phyloP scores from a whole-genome alignment of 2,888 invertebrate genomes.

The Cecidostiba fungosa region DNA sequence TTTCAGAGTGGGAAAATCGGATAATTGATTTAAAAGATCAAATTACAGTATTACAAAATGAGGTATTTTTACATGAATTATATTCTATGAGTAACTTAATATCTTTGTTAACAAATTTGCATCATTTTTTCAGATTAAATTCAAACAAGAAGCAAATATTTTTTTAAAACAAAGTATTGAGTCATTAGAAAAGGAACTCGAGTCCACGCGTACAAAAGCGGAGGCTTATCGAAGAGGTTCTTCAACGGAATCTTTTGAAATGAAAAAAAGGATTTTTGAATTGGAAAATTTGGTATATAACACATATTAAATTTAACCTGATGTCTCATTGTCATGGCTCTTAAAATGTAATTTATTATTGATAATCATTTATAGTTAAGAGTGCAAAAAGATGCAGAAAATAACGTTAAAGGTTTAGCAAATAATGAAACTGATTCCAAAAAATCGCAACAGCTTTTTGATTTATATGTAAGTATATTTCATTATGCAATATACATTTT shows the following conservation, averaged over 20 bases:
- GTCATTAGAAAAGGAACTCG: constrained; percentile 70
- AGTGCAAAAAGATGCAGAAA: constrained; percentile 68
- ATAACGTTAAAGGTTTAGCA: constrained; percentile 67
- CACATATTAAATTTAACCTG: constrained; percentile 14
- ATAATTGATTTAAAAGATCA: constrained; percentile 69
- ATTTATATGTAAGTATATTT: constrained; percentile 68
- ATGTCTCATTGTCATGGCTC: constrained; percentile 31
- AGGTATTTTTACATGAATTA: constrained; percentile 65
- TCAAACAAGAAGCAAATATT: constrained; percentile 70
- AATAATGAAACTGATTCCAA: constrained; percentile 69
- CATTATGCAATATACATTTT: constrained; percentile 8
- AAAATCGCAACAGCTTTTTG: constrained; percentile 68
- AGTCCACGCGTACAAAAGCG: constrained; percentile 64
- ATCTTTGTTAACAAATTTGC: neutral
- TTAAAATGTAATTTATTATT: constrained; percentile 19
- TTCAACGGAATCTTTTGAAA: constrained; percentile 68
- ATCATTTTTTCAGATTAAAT: constrained; percentile 67
- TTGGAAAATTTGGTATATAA: constrained; percentile 70
- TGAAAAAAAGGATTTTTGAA: constrained; percentile 70
- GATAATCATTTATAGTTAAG: constrained; percentile 67
- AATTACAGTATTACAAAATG: constrained; percentile 69
- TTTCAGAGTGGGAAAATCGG: constrained; percentile 67
- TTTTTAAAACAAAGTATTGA: constrained; percentile 69
- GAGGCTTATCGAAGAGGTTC: constrained; percentile 68
- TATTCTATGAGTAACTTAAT: constrained; percentile 7